Base-by-base conservation (phyloP, 1,140 invertebrate species). In the Orchesella cincta region DNA sequence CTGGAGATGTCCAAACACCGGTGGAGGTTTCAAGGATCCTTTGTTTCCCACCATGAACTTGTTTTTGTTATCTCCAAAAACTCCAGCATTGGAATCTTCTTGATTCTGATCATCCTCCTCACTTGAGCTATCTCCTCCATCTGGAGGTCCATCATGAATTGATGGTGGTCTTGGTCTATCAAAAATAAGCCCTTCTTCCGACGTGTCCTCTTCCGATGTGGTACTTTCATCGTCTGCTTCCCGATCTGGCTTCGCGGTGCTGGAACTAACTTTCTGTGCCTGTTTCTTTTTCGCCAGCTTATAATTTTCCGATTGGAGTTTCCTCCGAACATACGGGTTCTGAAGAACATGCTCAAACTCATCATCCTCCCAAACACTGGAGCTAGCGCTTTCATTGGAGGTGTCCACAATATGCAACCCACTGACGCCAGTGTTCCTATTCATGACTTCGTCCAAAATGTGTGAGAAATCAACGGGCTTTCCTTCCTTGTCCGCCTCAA, bases 331-430 rank as follows among this genome's bases (percentile, higher is more conserved):
- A 35, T 76, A 76, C 8, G 76, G 76, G 35, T 67, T 74, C 35
- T 74, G 52, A n/a, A 78, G 57, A 1, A 74, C 72, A 36, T 78
- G 57, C 18, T 78, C 76, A 26, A 78, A 78, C 70, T 78, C 76
- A 52, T 78, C 76, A 74, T 78, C 76, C 29, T 78, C 72, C 72
- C 73, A 78, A 1, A 78, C 73, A 23, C 20, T 64, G 23, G 76
- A 16, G 23, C 72, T 78, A 14, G 33, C 76, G 18, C 70, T 72
- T 26, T 77, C 70, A 46, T 77, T 73, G 18, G 67, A 73, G 16
- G 71, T 71, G 26, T 77, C 71, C 12, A 73, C 28, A 36, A 77
- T 54, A 26, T 52, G n/a, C 1, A 77, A 57, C 54, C 54, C 76
- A 20, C 31, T 73, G 12, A 18, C 62, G 18, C 76, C 76, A 8